Evolutionary conservation across 1,140 invertebrate genomes (phyloP).

Genomic region (Zaprionus kolodkinae): DNA sequence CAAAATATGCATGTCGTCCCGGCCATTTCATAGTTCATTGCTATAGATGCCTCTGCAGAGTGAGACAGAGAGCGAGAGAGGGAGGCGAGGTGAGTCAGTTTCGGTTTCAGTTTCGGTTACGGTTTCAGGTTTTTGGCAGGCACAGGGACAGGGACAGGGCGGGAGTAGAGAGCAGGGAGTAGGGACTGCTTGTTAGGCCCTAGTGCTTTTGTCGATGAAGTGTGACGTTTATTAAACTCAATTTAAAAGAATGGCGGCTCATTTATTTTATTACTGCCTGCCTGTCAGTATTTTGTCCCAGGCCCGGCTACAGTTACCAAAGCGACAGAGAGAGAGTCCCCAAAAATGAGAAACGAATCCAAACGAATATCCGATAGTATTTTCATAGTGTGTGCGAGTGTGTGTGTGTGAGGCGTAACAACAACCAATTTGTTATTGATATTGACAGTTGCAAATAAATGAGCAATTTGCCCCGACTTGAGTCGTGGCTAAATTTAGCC

Average conservation of each 20-base stretch:
- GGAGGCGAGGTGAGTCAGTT: constrained; percentile 20
- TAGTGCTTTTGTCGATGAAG: constrained; percentile 78
- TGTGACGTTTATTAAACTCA: constrained; percentile 83
- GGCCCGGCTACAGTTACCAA: constrained; percentile 68
- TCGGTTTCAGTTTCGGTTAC: constrained; percentile 35
- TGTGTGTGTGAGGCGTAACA: constrained; percentile 71
- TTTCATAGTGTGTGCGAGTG: constrained; percentile 46
- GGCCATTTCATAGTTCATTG: constrained; percentile 81
- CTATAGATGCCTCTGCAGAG: constrained; percentile 30
- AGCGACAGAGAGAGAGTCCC: constrained; percentile 35
- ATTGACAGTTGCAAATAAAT: constrained; percentile 83
- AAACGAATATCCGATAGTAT: constrained; percentile 69
- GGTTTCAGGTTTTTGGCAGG: constrained; percentile 35
- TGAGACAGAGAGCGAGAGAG: not conserved
- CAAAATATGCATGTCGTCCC: constrained; percentile 73
- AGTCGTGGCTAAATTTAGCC: constrained; percentile 64
- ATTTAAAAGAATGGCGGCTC: constrained; percentile 82
- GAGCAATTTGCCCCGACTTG: constrained; percentile 70
- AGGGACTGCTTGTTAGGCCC: constrained; percentile 41
- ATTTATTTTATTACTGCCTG: constrained; percentile 81
- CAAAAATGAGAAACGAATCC: constrained; percentile 28
- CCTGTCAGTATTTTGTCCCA: constrained; percentile 44
- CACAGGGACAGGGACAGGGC: not conserved
- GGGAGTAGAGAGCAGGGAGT: not conserved
- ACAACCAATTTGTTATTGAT: constrained; percentile 81